A percentile compares a stretch with the other conserved stretches of the same genome.
Evolutionary conservation across 2,797 vertebrate species (phyloP).

Genomic region (Ibycter americanus): DNA sequence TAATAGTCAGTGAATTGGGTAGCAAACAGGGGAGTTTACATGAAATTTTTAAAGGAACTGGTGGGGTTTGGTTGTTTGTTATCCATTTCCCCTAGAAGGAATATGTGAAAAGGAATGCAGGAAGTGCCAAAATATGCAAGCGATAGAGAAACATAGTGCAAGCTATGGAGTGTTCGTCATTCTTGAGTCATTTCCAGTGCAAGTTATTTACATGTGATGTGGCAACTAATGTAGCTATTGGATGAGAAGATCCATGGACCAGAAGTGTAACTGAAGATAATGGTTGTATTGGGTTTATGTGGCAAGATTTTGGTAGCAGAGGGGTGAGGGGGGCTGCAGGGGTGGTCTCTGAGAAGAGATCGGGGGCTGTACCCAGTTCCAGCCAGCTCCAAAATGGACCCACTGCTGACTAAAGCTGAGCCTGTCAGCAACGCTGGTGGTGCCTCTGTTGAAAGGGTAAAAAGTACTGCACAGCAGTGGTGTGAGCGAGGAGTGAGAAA

Average conservation of each 20-base stretch:
- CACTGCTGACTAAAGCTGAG: background rate
- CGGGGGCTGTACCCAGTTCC: background rate
- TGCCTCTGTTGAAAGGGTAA: background rate
- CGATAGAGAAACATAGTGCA: background rate
- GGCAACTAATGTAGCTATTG: background rate
- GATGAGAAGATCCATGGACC: background rate
- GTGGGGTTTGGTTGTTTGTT: background rate
- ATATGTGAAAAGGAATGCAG: background rate
- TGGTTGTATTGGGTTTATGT: background rate
- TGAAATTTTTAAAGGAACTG: background rate
- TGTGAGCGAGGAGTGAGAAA: background rate
- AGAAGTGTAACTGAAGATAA: background rate
- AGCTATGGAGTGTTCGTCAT: background rate
- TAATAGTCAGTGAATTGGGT: background rate
- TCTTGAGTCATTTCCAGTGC: background rate
- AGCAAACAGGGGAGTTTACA: background rate
- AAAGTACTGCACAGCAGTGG: background rate
- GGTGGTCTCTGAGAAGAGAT: background rate
- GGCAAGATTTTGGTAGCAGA: background rate
- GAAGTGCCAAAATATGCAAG: background rate
- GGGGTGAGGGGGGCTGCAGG: background rate
- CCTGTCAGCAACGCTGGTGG: rapidly evolving
- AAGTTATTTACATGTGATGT: background rate
- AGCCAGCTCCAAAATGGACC: background rate
- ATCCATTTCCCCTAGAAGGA: background rate